A percentile compares a stretch with the other conserved stretches of the same genome.
Evolutionary conservation across 2,113 vertebrate genomes (phyloP).

Genomic region (Myrmophylax atrothorax): DNA sequence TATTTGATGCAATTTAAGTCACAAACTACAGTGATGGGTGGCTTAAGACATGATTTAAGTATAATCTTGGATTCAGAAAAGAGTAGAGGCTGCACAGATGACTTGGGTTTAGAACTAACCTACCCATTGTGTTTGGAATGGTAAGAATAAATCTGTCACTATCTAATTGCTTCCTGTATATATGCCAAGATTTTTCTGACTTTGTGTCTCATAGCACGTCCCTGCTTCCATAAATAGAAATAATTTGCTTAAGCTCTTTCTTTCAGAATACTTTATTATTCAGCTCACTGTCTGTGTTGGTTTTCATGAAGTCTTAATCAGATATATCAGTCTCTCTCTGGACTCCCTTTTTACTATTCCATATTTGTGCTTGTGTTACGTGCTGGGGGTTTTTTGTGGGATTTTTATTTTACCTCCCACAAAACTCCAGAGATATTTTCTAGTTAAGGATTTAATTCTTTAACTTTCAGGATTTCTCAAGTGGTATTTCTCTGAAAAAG

Average conservation of each 20-base stretch:
- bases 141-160: neutral
- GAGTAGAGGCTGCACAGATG: neutral
- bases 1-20: neutral
- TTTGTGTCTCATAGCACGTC: neutral
- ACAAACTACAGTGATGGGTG: neutral
- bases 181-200: slow-evolving; percentile 40
- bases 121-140: neutral
- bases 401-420: neutral
- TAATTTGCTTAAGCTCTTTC: slow-evolving; percentile 32
- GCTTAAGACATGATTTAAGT: neutral
- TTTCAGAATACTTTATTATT: slow-evolving; percentile 53
- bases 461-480: neutral
- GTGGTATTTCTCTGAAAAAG: neutral
- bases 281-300: slow-evolving; percentile 40
- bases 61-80: neutral
- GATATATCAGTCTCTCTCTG: slow-evolving; percentile 31
- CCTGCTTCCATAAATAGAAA: slow-evolving; percentile 51
- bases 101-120: neutral
- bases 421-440: neutral
- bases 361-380: neutral
- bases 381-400: neutral
- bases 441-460: neutral
- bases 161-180: slow-evolving; percentile 7
- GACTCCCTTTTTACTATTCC: slow-evolving; percentile 34
- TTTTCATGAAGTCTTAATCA: slow-evolving; percentile 66